Evolutionary conservation across 2,797 vertebrate genomes (phyloP), one percentile per base, ranked within the genome.

Genomic region (Cyclura pinguis): DNA sequence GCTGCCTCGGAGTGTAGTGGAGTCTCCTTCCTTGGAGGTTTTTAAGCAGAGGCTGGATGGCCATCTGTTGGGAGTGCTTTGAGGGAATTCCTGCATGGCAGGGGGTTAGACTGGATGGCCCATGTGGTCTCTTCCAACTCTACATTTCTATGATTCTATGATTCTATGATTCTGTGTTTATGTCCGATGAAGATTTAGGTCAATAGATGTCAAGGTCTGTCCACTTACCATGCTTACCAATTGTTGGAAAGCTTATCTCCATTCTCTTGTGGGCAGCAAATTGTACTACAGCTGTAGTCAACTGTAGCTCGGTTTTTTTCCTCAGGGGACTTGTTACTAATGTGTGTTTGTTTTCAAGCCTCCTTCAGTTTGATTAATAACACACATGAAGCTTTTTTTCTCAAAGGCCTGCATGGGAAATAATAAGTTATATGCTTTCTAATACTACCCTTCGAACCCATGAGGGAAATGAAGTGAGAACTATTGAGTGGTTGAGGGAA

Each of bases 311-410:
- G 67, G 14, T 80, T 50, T 27, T 42, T 57, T 50, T 18, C 80
- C 47, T 42, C 59, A n/a, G 82, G 62, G 80, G 42, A 83, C 64
- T 84, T 86, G 64, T 73, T 87, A 84, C 74, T 84, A 84, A 91
- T 88, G 62, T 59, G 74, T 88, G 73, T 91, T 91, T 88, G 80
- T 87, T 91, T 91, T 88, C 86, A 84, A 84, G 80, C 73, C 81
- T 77, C 47, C 86, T 88, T 91, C 90, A 78, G 57, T 84, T 87
- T 91, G 90, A 91, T 91, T 91, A 87, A 87, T 91, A 91, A 86
- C 78, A 72, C 81, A 69, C 62, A 78, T 29, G 81, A 59, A 88
- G 73, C 32, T 76, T 77, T 82, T 88, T 89, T 82, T 81, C 38
- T 32, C 20, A 69, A 69, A 69, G 42, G 73, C 47, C 50, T 72